phyloP scores from a whole-genome alignment of 1,140 invertebrate species.

The Heliconius himera region DNA sequence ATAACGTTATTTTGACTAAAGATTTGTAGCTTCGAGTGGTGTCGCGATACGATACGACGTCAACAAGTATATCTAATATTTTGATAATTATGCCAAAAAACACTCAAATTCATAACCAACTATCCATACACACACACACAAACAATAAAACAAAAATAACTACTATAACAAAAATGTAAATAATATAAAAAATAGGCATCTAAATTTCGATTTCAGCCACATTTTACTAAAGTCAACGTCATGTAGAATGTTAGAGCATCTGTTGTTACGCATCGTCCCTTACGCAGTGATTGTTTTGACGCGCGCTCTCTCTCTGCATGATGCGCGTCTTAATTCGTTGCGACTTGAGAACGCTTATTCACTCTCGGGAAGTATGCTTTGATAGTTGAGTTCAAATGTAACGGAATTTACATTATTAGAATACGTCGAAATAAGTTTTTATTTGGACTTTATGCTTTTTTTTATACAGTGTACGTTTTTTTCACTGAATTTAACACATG shows the following conservation, averaged over 20 bases:
- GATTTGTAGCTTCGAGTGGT: no score
- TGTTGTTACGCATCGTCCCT: slow-evolving; percentile 42
- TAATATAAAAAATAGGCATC: neutral
- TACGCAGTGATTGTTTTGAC: slow-evolving; percentile 53
- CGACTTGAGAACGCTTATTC: slow-evolving; percentile 37
- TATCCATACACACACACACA: no score
- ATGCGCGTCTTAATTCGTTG: slow-evolving; percentile 56
- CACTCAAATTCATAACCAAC: no score
- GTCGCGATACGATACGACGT: no score
- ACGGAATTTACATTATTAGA: neutral
- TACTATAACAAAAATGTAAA: neutral
- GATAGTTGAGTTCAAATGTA: slow-evolving; percentile 24
- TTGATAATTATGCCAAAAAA: no score
- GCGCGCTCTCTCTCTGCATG: slow-evolving; percentile 41
- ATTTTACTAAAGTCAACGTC: neutral
- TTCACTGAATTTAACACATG: no score
- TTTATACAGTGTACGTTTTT: no score
- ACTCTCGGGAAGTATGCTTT: slow-evolving; percentile 39
- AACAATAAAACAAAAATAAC: no score
- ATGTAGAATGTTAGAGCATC: slow-evolving; percentile 36
- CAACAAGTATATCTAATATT: no score
- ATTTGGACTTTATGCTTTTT: no score
- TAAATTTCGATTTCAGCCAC: neutral
- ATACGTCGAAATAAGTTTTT: neutral
- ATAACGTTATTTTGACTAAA: no score